These are phyloP conservation scores for Campylomormyrus tamandua DNA, from an alignment of 2,113 vertebrate species.

Conservation along the genomic window DNA sequence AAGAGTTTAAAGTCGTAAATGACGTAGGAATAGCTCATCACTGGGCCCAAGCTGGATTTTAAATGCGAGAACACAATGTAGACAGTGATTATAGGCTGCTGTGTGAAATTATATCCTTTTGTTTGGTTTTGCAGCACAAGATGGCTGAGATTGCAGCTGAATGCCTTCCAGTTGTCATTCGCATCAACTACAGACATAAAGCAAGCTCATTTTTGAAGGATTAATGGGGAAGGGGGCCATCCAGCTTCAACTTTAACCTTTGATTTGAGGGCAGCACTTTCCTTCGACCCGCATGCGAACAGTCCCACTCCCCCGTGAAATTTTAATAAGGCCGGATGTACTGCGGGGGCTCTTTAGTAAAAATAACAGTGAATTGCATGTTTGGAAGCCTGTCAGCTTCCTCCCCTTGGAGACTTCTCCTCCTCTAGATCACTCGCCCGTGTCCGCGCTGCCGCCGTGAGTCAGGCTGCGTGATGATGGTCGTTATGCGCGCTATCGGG, in stretches of 20 bases:
- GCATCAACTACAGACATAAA: not conserved
- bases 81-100: conserved; percentile 44
- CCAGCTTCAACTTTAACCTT: not conserved
- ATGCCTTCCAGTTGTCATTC: conserved; percentile 13
- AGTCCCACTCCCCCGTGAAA: not conserved
- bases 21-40: conserved; percentile 54
- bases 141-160: conserved; percentile 38
- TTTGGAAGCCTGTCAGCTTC: not conserved
- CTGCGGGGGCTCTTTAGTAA: not conserved
- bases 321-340: not conserved
- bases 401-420: not conserved
- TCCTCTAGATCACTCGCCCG: not conserved
- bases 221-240: not conserved
- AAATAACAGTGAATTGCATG: not conserved
- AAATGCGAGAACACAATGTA: conserved; percentile 40
- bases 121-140: conserved; percentile 26
- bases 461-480: conserved; percentile 32
- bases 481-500: conserved; percentile 41
- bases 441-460: conserved; percentile 11
- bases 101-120: conserved; percentile 40
- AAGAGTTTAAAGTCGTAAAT: conserved; percentile 44
- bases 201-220: not conserved
- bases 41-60: conserved; percentile 37
- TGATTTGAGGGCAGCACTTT: not conserved
- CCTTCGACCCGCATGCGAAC: not conserved